Percentiles rank a stretch among this genome's conserved stretches.
Conservation (phyloP, 2,888 invertebrate species). For the Synanthedon myopaeformis region DNA sequence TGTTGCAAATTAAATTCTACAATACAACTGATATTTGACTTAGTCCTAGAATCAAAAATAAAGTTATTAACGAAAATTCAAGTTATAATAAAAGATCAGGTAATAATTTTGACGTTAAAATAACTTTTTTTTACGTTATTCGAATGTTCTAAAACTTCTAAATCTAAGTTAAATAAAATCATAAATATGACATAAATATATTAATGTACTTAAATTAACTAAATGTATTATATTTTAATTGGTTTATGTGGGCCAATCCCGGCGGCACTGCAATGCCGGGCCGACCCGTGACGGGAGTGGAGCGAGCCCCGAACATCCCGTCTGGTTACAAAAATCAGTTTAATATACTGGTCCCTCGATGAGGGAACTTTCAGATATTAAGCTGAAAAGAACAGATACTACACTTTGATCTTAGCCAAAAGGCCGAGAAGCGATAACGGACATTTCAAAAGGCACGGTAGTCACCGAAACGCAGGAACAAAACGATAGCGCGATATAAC, state of each 20-base stretch:
- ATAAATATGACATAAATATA: too few relatives aligned
- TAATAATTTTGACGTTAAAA: too few relatives aligned
- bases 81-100: too few relatives aligned
- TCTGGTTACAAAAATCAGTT: slow-evolving; percentile 4
- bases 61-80: too few relatives aligned
- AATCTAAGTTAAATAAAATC: too few relatives aligned
- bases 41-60: too few relatives aligned
- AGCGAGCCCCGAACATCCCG: slow-evolving; percentile 5
- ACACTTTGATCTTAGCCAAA: slow-evolving; percentile 5
- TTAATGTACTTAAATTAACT: too few relatives aligned
- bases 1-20: too few relatives aligned
- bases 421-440: slow-evolving; percentile 4
- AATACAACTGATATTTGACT: too few relatives aligned
- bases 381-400: slow-evolving; percentile 5
- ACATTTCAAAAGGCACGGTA: background rate
- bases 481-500: too few relatives aligned
- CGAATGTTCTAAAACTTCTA: too few relatives aligned
- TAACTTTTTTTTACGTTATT: background rate
- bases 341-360: slow-evolving; percentile 5
- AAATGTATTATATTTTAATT: too few relatives aligned
- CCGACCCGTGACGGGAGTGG: slow-evolving; percentile 4
- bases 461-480: background rate
- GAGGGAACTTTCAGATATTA: slow-evolving; percentile 5
- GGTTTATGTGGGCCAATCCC: slow-evolving; percentile 2
- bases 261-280: slow-evolving; percentile 5